Conservation (phyloP, 1,140 invertebrate species). For the Calliphora vicina region DNA sequence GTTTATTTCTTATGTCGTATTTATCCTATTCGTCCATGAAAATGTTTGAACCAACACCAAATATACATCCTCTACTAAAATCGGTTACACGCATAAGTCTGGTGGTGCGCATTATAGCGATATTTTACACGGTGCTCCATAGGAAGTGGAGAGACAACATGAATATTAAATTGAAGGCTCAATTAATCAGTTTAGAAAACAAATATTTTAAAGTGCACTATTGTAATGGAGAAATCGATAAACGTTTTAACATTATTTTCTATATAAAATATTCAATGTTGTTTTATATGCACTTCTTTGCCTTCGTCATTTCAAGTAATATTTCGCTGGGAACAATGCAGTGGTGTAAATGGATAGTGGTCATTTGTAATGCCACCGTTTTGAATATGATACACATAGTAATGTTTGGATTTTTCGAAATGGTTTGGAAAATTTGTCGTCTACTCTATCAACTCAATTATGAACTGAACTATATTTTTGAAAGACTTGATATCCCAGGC, state of each 20-base stretch:
- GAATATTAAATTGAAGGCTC: background rate
- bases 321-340: background rate
- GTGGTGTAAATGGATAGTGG: background rate
- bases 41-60: background rate
- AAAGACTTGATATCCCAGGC: background rate
- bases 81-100: background rate
- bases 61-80: background rate
- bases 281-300: background rate
- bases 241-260: background rate
- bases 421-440: background rate
- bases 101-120: background rate
- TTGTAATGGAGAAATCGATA: background rate
- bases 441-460: background rate
- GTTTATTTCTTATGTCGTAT: background rate
- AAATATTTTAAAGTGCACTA: background rate
- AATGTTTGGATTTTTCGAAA: background rate
- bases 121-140: background rate
- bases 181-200: background rate
- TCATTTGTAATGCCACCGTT: background rate
- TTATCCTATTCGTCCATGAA: background rate
- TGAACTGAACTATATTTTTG: background rate
- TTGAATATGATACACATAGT: background rate
- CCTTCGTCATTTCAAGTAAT: background rate
- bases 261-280: background rate
- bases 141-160: background rate